phyloP scores from a whole-genome alignment of 2,888 invertebrate species.

The Sarcophaga subvicina region DNA sequence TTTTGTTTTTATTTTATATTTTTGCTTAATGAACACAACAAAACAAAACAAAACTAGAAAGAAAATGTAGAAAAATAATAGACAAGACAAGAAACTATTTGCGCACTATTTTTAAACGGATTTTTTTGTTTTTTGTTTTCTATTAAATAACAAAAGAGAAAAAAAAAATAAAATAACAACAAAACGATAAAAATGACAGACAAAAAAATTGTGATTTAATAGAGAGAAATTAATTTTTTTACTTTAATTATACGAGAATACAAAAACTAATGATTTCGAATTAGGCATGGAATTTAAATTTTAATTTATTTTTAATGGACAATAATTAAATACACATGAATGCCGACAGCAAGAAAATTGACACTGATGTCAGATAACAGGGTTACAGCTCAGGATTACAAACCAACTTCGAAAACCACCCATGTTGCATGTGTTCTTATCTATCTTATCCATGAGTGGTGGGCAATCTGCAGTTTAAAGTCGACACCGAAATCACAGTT shows the following conservation, averaged over 20 bases:
- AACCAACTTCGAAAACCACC: too few relatives aligned
- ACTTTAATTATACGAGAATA: not conserved
- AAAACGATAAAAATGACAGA: not conserved
- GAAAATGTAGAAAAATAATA: not conserved
- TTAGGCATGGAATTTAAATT: too few relatives aligned
- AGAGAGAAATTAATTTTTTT: too few relatives aligned
- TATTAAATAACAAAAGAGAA: conserved; percentile 12
- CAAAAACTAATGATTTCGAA: conserved; percentile 19
- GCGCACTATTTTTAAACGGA: conserved; percentile 79
- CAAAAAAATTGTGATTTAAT: not conserved
- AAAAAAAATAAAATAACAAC: conserved; percentile 31
- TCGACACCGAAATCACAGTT: too few relatives aligned
- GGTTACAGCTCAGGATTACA: too few relatives aligned
- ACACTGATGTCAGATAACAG: too few relatives aligned
- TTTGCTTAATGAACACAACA: conserved; percentile 7
- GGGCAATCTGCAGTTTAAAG: too few relatives aligned
- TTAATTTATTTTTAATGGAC: not conserved
- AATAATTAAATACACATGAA: not conserved
- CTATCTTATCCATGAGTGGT: too few relatives aligned
- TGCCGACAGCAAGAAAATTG: too few relatives aligned
- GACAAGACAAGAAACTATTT: conserved; percentile 72
- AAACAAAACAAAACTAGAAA: conserved; percentile 10
- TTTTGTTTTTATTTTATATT: too few relatives aligned
- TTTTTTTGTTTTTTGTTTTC: conserved; percentile 26
- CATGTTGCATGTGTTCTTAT: too few relatives aligned